Evolutionary conservation across 2,113 vertebrate species (phyloP).

Genomic region (Haemorhous mexicanus): DNA sequence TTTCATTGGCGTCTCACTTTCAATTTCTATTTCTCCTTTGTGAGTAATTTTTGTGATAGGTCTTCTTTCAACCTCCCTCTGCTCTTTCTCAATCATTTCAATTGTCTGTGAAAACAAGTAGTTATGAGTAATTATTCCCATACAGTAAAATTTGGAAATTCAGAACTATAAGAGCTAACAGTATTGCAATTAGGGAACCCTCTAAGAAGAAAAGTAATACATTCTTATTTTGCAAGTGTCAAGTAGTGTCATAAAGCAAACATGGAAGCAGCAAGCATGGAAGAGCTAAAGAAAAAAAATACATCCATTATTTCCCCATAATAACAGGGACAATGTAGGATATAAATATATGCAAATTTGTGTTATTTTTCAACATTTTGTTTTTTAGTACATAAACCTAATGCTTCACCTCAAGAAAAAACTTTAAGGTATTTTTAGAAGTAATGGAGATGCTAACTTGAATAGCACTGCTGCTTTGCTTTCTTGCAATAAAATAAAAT

Average conservation of each 20-base stretch:
- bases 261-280: background rate
- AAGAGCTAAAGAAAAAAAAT: background rate
- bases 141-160: background rate
- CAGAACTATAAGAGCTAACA: background rate
- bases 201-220: background rate
- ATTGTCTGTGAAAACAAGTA: conserved; percentile 82
- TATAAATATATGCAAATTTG: background rate
- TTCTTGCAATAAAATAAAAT: background rate
- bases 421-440: background rate
- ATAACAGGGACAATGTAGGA: background rate
- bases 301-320: background rate
- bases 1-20: conserved; percentile 91
- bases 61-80: conserved; percentile 92
- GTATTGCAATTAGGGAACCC: background rate
- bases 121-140: background rate
- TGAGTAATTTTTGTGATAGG: conserved; percentile 99
- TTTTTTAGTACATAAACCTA: background rate
- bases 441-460: background rate
- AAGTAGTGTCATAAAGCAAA: background rate
- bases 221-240: background rate
- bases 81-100: conserved; percentile 99
- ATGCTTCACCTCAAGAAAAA: background rate
- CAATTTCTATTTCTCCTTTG: conserved; percentile 99
- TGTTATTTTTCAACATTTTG: background rate
- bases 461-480: background rate